Evolutionary conservation across 53 echinoderm and acorn worm genomes (phyloP).

Genomic region (Paelopatides confundens): DNA sequence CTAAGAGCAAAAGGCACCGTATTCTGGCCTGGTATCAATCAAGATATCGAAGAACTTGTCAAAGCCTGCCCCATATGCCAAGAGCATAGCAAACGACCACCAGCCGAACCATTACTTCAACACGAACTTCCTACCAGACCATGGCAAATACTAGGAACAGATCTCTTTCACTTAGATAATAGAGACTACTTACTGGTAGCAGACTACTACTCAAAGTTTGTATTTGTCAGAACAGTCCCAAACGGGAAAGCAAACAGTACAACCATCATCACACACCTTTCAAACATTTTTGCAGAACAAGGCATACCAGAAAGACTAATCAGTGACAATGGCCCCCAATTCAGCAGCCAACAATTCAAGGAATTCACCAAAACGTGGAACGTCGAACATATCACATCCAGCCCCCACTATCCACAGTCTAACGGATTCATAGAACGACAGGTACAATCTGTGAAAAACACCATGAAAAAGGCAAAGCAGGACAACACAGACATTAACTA

Average conservation of each 20-base stretch:
- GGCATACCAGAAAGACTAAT: constrained; percentile 68
- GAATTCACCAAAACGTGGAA: constrained; percentile 71
- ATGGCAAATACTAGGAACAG: constrained; percentile 68
- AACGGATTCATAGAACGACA: constrained; percentile 72
- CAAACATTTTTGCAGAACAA: constrained; percentile 66
- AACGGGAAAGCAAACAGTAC: constrained; percentile 35
- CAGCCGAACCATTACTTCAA: constrained; percentile 17
- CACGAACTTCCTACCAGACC: constrained; percentile 36
- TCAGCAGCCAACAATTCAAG: constrained; percentile 52
- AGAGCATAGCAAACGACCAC: background rate
- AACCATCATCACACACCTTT: constrained; percentile 47
- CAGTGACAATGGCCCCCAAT: constrained; percentile 76
- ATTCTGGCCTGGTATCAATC: constrained; percentile 28
- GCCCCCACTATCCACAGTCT: constrained; percentile 69
- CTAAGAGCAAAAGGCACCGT: constrained; percentile 28
- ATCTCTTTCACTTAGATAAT: constrained; percentile 57
- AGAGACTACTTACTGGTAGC: constrained; percentile 66
- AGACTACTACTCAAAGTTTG: constrained; percentile 76
- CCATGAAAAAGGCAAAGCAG: constrained; percentile 65
- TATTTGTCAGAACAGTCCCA: constrained; percentile 48
- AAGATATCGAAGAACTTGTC: constrained; percentile 20
- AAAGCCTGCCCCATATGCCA: background rate
- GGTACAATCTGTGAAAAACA: constrained; percentile 70
- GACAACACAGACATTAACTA: constrained; percentile 20
- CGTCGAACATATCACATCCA: constrained; percentile 72